Base-by-base conservation (phyloP, 1,140 invertebrate species). In the Halictus rubicundus region DNA sequence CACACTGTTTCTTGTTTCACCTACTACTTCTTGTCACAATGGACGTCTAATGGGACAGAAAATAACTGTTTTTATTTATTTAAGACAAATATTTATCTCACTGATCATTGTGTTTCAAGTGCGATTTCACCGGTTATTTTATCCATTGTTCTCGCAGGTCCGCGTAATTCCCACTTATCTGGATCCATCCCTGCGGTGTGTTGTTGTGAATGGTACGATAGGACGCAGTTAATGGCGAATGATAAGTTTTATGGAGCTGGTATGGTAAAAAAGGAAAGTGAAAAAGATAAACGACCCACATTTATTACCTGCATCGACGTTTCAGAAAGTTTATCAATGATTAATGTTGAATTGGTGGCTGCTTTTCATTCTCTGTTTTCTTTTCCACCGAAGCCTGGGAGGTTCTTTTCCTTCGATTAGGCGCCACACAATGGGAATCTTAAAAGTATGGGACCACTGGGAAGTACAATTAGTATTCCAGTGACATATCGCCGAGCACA, bases 291-390 rank as follows among this genome's bases (percentile, higher is more conserved):
- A 85, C 63, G 78, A n/a, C 70, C 54, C 66, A 68, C 71, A 80
- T 85, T 85, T 85, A 76, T 85, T 84, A 75, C 63, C 12, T 32
- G 32, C 63, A 71, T 64, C 72, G 83, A 80, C 82, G 68, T 84
- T 80, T 63, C 46, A 84, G 83, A 79, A 76, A 80, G 70, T 72
- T 84, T 85, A 85, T 85, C 83, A 85, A 72, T 84, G 83, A 84
- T 85, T 84, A 84, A 85, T 85, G 83, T 68, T 27, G 61, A 84
- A 80, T 85, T 68, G 68, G 27, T n/a, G 23, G 57, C 46, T 65
- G 54, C 42, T 59, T 54, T 57, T 46, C 65, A 19, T 73, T 54
- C n/a, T 42, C 10, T 9, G 7, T 23, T n/a, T 57, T 72, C 46
- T 52, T 23, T n/a, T 10, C 7, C 4, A 57, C 54, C 6, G 7